These are phyloP conservation scores for Metopia argyrocephala DNA, from an alignment of 2,888 invertebrate genomes.

Conservation along the genomic window DNA sequence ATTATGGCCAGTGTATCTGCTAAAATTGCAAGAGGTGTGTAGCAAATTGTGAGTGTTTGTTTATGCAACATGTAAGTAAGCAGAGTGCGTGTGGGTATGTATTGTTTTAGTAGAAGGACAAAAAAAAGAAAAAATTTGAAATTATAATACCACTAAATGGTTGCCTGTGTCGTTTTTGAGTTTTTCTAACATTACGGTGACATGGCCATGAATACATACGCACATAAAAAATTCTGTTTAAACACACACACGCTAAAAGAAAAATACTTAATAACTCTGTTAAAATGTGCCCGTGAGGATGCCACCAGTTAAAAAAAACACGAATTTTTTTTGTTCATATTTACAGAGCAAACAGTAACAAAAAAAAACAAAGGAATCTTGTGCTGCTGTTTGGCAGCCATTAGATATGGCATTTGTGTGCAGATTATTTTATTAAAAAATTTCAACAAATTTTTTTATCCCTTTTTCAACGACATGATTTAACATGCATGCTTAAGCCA, in stretches of 20 bases:
- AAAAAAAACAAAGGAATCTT: constrained; percentile 21
- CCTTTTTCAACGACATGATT: constrained; percentile 7
- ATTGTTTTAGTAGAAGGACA: background rate
- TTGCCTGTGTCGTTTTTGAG: constrained; percentile 27
- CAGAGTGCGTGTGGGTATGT: background rate
- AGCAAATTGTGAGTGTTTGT: constrained; percentile 6
- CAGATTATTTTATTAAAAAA: constrained; percentile 30
- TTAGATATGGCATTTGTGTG: constrained; percentile 17
- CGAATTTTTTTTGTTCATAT: background rate
- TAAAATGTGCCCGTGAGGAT: background rate
- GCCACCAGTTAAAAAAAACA: constrained; percentile 4
- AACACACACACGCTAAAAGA: background rate
- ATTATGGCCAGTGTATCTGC: constrained; percentile 20
- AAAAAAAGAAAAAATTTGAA: background rate
- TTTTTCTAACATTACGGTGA: constrained; percentile 30
- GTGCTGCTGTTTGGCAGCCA: constrained; percentile 18
- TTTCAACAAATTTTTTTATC: background rate
- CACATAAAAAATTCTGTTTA: background rate
- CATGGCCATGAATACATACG: background rate
- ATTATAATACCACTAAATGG: constrained; percentile 56
- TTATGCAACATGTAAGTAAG: background rate
- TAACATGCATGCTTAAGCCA: constrained; percentile 43
- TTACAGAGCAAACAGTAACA: constrained; percentile 33
- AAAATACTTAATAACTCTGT: background rate
- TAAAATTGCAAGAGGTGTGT: constrained; percentile 23